Percentiles rank a stretch among this genome's conserved stretches.
Evolutionary conservation across 2,888 invertebrate genomes (phyloP).

Genomic region (Julus scanicus): DNA sequence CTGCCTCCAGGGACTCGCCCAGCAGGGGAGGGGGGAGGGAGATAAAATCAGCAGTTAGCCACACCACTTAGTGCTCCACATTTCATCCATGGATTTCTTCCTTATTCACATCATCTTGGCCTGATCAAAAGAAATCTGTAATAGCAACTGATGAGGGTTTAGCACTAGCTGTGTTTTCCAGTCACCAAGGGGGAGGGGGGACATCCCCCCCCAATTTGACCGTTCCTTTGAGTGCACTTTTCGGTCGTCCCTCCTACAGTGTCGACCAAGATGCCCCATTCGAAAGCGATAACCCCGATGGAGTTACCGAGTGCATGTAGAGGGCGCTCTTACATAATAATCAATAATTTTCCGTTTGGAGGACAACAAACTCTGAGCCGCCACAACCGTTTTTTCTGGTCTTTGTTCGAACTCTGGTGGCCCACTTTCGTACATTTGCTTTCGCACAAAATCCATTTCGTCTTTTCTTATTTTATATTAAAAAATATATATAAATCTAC

Average conservation of each 20-base stretch:
- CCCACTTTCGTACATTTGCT: background rate
- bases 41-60: too few relatives aligned
- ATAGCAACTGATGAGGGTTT: too few relatives aligned
- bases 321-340: constrained; percentile 30
- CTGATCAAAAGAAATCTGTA: background rate
- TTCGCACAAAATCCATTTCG: background rate
- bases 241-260: background rate
- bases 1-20: too few relatives aligned
- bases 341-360: constrained; percentile 27
- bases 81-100: background rate
- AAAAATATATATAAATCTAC: background rate
- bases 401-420: constrained; percentile 30
- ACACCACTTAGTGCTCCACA: background rate
- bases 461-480: background rate
- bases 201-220: background rate
- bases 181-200: background rate
- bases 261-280: background rate
- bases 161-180: too few relatives aligned
- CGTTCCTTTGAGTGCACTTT: background rate
- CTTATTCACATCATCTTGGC: background rate
- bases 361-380: constrained; percentile 26
- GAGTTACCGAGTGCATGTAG: background rate
- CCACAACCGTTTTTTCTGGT: background rate
- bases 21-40: too few relatives aligned
- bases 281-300: background rate